Conservation (phyloP, 2,888 invertebrate genomes). For the Sminthurides aquaticus region DNA sequence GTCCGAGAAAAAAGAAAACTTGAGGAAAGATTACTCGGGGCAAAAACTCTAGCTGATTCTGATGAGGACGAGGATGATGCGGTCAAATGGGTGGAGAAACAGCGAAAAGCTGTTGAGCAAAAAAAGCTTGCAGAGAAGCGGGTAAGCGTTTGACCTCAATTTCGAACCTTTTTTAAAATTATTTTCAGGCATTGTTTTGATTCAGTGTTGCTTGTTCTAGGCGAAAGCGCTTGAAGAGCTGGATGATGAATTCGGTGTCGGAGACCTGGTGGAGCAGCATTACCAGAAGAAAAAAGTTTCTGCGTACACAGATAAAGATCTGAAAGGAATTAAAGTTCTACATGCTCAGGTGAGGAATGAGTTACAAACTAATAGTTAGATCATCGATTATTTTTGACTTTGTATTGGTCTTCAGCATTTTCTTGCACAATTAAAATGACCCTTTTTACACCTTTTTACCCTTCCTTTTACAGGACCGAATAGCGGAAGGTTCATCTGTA, state of each 20-base stretch:
- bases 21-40: slow-evolving; percentile 58
- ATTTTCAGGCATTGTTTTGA: background rate
- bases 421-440: too few species aligned
- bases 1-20: slow-evolving; percentile 71
- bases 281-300: slow-evolving; percentile 54
- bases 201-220: slow-evolving; percentile 49
- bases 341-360: slow-evolving; percentile 60
- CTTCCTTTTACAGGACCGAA: slow-evolving; percentile 50
- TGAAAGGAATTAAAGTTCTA: slow-evolving; percentile 76
- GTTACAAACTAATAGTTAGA: too few species aligned
- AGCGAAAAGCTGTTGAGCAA: slow-evolving; percentile 65
- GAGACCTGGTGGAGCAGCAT: slow-evolving; percentile 74
- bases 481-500: slow-evolving; percentile 71
- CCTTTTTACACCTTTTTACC: too few species aligned
- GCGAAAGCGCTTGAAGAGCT: slow-evolving; percentile 89
- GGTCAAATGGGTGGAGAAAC: slow-evolving; percentile 73
- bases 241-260: slow-evolving; percentile 88
- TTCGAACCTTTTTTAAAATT: slow-evolving; percentile 5
- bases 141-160: slow-evolving; percentile 50
- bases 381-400: slow-evolving; percentile 10
- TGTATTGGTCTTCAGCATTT: slow-evolving; percentile 6
- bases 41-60: slow-evolving; percentile 61
- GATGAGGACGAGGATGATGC: slow-evolving; percentile 70
- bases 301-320: slow-evolving; percentile 62
- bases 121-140: slow-evolving; percentile 77